Base-by-base conservation (phyloP, 2,113 vertebrate species). In the Muscicapa adusta region DNA sequence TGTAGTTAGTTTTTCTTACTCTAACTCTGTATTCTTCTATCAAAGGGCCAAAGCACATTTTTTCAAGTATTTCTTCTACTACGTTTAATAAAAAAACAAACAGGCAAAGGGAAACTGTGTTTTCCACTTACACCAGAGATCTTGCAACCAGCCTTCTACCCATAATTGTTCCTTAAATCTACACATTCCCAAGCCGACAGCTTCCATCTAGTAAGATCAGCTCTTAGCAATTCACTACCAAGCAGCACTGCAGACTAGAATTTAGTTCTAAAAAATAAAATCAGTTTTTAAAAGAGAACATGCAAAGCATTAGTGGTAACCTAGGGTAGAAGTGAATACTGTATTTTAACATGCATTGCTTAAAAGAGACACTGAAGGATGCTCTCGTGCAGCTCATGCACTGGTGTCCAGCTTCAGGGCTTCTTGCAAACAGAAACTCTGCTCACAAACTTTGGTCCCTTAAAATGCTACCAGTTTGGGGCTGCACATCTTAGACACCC, bases 331-430 rank as follows among this genome's bases (percentile, higher is more conserved):
- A 92, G 33, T 4, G 18, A 76, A 47, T 5, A 8, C n/a, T 56
- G 65, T 62, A 68, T 14, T 74, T 85, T 14, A 76, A 80, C 89
- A 89, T 72, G 93, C 94, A 81, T 26, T 67, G 91, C 91, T 98
- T 96, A 93, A 97, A 98, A 97, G 89, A 93, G 96, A 97, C 97
- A 98, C 96, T 96, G 72, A 72, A 95, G 34, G 47, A 68, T 26
- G 45, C 58, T 33, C n/a, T 31, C 0, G 2, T 53, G 42, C 47
- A 62, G 48, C 11, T 2, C n/a, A 8, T 18, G n/a, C 28, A 15
- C 20, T 31, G 38, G 15, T 24, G 31, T 24, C 12, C 5, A 48
- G 40, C 18, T n/a, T 38, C 25, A 63, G 47, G 56, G 67, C 56
- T 77, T 65, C 31, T 7, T 45, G 20, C 17, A 26, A 83, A 58